These are phyloP conservation scores for Chymomyza costata DNA, from an alignment of 1,140 invertebrate species.

Conservation along the genomic window DNA sequence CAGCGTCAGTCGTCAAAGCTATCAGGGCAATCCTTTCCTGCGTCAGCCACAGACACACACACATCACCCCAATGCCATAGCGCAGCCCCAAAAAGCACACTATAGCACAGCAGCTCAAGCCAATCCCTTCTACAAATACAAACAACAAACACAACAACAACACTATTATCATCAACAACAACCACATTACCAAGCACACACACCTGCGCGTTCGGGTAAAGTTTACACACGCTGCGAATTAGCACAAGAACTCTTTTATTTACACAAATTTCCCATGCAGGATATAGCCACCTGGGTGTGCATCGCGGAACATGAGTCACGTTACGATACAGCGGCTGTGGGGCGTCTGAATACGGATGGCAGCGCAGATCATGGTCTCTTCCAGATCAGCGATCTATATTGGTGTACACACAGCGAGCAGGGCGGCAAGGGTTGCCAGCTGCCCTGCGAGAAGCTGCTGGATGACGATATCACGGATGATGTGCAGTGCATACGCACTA, in stretches of 20 bases:
- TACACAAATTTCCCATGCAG: slow-evolving; percentile 76
- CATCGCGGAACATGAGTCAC: slow-evolving; percentile 84
- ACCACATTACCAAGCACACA: slow-evolving; percentile 32
- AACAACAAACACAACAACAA: slow-evolving; percentile 40
- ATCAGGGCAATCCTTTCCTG: slow-evolving; percentile 32
- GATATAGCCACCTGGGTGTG: slow-evolving; percentile 82
- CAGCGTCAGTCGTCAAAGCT: slow-evolving; percentile 2
- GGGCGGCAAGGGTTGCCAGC: slow-evolving; percentile 78
- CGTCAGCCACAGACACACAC: slow-evolving; percentile 5
- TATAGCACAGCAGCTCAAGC: slow-evolving; percentile 9
- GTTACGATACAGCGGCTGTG: slow-evolving; percentile 82
- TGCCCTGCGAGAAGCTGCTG: slow-evolving; percentile 78
- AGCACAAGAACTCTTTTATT: slow-evolving; percentile 79
- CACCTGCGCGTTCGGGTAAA: slow-evolving; percentile 74
- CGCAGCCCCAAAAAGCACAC: slow-evolving; percentile 10
- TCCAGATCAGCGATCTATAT: slow-evolving; percentile 77
- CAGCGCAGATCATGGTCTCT: slow-evolving; percentile 81
- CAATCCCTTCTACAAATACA: slow-evolving; percentile 39
- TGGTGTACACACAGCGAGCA: slow-evolving; percentile 81
- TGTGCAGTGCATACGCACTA: slow-evolving; percentile 78
- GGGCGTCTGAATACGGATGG: slow-evolving; percentile 71
- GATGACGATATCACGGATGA: slow-evolving; percentile 82
- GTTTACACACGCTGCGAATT: slow-evolving; percentile 82
- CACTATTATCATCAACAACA: slow-evolving; percentile 4
- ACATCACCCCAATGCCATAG: slow-evolving; percentile 45